A percentile compares a stretch with the other conserved stretches of the same genome.
These are phyloP conservation scores for Osmerus eperlanus DNA, from an alignment of 2,113 vertebrate species.

Conservation along the genomic window DNA sequence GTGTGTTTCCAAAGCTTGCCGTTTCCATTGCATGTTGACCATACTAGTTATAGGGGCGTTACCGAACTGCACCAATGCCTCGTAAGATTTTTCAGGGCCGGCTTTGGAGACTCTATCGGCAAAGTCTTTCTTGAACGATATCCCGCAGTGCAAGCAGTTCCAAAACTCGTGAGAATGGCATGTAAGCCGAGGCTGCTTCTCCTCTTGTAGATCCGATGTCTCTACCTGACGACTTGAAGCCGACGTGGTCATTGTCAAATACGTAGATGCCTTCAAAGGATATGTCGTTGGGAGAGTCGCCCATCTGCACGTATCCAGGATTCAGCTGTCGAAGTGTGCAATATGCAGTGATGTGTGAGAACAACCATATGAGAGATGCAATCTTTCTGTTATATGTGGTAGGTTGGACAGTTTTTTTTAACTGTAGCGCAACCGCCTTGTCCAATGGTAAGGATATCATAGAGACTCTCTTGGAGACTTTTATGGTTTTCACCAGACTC, in stretches of 20 bases:
- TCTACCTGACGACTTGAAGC: neutral
- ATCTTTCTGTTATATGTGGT: slow-evolving; percentile 1
- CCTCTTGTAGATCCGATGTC: neutral
- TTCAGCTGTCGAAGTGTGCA: slow-evolving; percentile 4
- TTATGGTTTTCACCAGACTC: neutral
- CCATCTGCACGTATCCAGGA: slow-evolving; percentile 4
- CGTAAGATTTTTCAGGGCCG: neutral
- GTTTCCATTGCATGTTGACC: slow-evolving; percentile 2
- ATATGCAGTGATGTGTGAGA: neutral
- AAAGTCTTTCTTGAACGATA: neutral
- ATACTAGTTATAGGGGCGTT: neutral
- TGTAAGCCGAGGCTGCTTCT: slow-evolving; percentile 1
- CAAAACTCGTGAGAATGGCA: slow-evolving; percentile 8
- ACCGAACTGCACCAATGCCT: neutral
- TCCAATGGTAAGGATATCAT: neutral
- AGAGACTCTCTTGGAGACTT: neutral
- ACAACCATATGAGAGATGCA: slow-evolving; percentile 5
- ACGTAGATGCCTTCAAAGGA: slow-evolving; percentile 3
- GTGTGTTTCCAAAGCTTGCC: neutral
- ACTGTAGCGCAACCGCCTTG: neutral
- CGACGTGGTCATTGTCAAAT: neutral
- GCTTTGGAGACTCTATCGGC: neutral
- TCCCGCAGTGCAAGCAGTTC: slow-evolving; percentile 12
- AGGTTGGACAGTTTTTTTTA: neutral
- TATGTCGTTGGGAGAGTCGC: neutral